A percentile compares a stretch with the other conserved stretches of the same genome.
Evolutionary conservation across 2,113 vertebrate genomes (phyloP).

Genomic region (Tenrec ecaudatus): DNA sequence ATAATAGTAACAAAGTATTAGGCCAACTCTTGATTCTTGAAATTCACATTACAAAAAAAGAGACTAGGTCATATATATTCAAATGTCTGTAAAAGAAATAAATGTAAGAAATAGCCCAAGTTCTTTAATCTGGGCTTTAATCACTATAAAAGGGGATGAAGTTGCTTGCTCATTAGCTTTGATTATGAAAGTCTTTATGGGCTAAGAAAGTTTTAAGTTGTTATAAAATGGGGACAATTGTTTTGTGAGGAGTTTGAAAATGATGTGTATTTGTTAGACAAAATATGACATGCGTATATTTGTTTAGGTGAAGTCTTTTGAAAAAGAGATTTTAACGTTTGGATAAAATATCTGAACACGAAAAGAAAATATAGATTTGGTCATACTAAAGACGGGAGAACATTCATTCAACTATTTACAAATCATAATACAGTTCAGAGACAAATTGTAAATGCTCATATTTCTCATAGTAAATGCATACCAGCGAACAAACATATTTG

Average conservation of each 20-base stretch:
- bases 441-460: background rate
- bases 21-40: conserved; percentile 29
- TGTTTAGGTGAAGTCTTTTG: background rate
- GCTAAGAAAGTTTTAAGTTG: background rate
- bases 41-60: conserved; percentile 11
- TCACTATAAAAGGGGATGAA: conserved; percentile 39
- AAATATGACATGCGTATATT: background rate
- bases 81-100: conserved; percentile 19
- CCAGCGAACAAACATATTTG: conserved; percentile 30
- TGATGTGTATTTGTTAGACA: background rate
- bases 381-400: background rate
- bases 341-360: background rate
- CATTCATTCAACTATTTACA: background rate
- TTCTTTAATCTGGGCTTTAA: background rate
- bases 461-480: conserved; percentile 24
- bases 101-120: background rate
- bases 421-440: background rate
- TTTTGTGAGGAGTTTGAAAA: conserved; percentile 36
- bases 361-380: conserved; percentile 7
- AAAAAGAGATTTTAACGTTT: conserved; percentile 2
- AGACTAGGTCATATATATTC: background rate
- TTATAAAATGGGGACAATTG: conserved; percentile 13
- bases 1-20: background rate
- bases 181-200: conserved; percentile 22
- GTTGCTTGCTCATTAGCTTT: background rate